phyloP scores from a whole-genome alignment of 2,113 vertebrate genomes.

The Psilopsiagon aurifrons region DNA sequence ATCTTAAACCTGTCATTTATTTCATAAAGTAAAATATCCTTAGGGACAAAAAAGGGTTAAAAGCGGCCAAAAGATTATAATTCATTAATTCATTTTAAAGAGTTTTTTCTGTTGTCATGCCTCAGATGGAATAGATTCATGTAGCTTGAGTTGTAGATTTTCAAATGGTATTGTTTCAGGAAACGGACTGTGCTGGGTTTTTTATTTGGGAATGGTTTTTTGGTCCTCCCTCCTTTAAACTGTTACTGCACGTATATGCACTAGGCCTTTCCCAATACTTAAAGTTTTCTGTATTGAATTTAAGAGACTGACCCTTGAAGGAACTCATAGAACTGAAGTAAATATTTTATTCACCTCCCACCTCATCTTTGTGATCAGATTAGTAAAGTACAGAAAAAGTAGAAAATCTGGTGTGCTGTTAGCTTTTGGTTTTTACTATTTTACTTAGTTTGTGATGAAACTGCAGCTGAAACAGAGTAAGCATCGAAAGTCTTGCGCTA shows the following conservation, averaged over 20 bases:
- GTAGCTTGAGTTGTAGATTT: neutral
- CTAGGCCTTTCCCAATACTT: neutral
- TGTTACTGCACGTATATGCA: neutral
- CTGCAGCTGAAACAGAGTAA: neutral
- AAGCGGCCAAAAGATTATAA: accelerated
- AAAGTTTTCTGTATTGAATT: neutral
- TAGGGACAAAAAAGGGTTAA: neutral
- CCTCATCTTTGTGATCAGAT: neutral
- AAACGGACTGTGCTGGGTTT: neutral
- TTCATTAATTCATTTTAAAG: neutral
- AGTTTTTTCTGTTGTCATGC: neutral
- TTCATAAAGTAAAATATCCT: neutral
- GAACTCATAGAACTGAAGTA: neutral
- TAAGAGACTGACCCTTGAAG: neutral
- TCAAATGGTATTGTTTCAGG: neutral
- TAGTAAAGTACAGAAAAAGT: neutral
- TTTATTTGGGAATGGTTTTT: accelerated
- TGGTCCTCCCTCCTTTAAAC: accelerated
- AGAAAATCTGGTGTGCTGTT: neutral
- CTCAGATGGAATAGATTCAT: neutral
- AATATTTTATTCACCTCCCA: neutral
- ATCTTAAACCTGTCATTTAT: neutral
- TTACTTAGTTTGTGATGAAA: neutral
- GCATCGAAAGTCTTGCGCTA: neutral
- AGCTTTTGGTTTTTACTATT: accelerated